These are phyloP conservation scores for Ptycholaimellus sp. DNA, from an alignment of 2,888 invertebrate genomes.

Conservation along the genomic window DNA sequence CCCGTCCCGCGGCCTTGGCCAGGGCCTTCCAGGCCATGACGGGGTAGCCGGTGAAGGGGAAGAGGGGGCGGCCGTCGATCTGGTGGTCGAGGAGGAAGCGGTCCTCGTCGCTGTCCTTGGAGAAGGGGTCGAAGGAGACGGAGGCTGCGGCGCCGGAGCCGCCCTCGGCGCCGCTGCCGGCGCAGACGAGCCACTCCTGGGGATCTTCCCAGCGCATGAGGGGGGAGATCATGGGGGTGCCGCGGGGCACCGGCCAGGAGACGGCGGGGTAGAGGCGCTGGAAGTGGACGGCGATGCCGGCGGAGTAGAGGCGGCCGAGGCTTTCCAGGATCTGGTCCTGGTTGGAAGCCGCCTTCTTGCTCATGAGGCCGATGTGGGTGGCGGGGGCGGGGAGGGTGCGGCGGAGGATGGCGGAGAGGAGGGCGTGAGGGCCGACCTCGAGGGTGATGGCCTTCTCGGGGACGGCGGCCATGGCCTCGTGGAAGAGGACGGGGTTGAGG, in stretches of 20 bases:
- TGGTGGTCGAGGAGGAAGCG: slow-evolving; percentile 36
- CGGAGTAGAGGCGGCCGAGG: slow-evolving; percentile 59
- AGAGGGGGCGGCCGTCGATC: slow-evolving; percentile 65
- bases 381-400: slow-evolving; percentile 50
- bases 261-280: slow-evolving; percentile 49
- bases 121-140: slow-evolving; percentile 24
- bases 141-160: slow-evolving; percentile 29
- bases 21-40: slow-evolving; percentile 36
- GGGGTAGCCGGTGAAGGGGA: slow-evolving; percentile 63
- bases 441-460: slow-evolving; percentile 64
- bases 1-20: slow-evolving; percentile 25
- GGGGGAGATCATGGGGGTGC: slow-evolving; percentile 59
- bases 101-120: slow-evolving; percentile 14
- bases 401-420: slow-evolving; percentile 74
- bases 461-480: slow-evolving; percentile 53
- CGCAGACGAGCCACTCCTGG: slow-evolving; percentile 58
- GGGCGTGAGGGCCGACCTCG: slow-evolving; percentile 67
- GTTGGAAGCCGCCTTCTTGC: slow-evolving; percentile 44
- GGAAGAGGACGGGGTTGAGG: slow-evolving; percentile 63
- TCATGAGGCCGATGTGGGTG: slow-evolving; percentile 59
- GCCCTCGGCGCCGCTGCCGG: slow-evolving; percentile 47
- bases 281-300: slow-evolving; percentile 52
- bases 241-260: slow-evolving; percentile 55
- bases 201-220: slow-evolving; percentile 70
- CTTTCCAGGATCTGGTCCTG: slow-evolving; percentile 42